Evolutionary conservation across 2,888 invertebrate species (phyloP).

Genomic region (Drosophila leonis): DNA sequence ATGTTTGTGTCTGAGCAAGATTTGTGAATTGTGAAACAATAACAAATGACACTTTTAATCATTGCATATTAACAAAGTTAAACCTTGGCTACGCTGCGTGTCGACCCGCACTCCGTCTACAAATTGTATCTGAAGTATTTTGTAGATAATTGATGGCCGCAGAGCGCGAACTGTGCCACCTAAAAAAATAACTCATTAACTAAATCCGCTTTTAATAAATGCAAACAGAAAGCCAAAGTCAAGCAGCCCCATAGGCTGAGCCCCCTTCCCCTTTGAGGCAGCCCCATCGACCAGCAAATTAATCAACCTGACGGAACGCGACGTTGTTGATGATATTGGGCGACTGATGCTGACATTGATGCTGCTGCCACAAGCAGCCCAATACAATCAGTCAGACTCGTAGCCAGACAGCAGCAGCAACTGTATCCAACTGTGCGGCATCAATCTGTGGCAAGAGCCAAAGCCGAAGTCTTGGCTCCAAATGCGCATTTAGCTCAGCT

Average conservation of each 20-base stretch:
- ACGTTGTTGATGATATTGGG: constrained; percentile 82
- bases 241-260: constrained; percentile 21
- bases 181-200: constrained; percentile 79
- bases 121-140: constrained; percentile 33
- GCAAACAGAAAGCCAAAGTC: constrained; percentile 49
- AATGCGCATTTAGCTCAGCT: constrained; percentile 56
- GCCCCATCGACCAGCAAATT: constrained; percentile 64
- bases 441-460: constrained; percentile 72
- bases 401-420: constrained; percentile 19
- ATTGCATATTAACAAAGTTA: constrained; percentile 75
- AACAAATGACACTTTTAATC: constrained; percentile 81
- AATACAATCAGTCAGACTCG: constrained; percentile 70
- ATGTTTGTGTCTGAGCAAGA: neutral
- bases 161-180: constrained; percentile 72
- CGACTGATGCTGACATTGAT: constrained; percentile 81
- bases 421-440: constrained; percentile 78
- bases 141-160: constrained; percentile 63
- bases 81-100: constrained; percentile 53
- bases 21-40: constrained; percentile 48
- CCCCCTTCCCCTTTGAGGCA: neutral
- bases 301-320: constrained; percentile 79
- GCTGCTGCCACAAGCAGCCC: constrained; percentile 72
- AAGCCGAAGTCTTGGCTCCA: constrained; percentile 19
- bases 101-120: constrained; percentile 52
- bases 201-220: constrained; percentile 82